Evolutionary conservation across 2,888 invertebrate species (phyloP).

Genomic region (Scaptomyza cyrtandrae): DNA sequence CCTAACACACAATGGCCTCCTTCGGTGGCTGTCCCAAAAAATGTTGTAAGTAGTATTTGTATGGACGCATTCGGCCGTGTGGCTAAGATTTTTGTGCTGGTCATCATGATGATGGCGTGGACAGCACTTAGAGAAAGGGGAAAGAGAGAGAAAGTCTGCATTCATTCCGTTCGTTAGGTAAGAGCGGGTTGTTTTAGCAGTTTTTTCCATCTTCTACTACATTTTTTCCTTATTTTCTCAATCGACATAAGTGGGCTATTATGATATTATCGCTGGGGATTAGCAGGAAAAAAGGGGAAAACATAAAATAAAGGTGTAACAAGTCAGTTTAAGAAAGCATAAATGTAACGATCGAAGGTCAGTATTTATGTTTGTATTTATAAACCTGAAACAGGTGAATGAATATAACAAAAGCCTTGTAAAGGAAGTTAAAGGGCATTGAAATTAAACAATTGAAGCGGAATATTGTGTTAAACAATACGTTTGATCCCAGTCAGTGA

Average conservation of each 20-base stretch:
- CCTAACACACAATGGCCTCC: slow-evolving; percentile 63
- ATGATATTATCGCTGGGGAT: slow-evolving; percentile 63
- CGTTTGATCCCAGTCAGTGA: slow-evolving; percentile 26
- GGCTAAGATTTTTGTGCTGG: slow-evolving; percentile 78
- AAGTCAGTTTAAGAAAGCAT: slow-evolving; percentile 44
- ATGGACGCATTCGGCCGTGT: slow-evolving; percentile 74
- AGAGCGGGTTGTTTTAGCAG: slow-evolving; percentile 58
- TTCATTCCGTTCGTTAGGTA: slow-evolving; percentile 29
- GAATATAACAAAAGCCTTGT: slow-evolving; percentile 29
- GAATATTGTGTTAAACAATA: slow-evolving; percentile 38
- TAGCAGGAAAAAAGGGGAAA: slow-evolving; percentile 44
- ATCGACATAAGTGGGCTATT: slow-evolving; percentile 63
- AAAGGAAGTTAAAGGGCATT: slow-evolving; percentile 34
- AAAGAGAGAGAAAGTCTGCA: not conserved
- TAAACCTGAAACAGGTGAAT: slow-evolving; percentile 43
- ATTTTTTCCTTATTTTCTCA: slow-evolving; percentile 13
- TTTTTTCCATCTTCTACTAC: slow-evolving; percentile 20
- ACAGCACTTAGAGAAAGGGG: slow-evolving; percentile 49
- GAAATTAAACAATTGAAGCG: slow-evolving; percentile 43
- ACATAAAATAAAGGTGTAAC: slow-evolving; percentile 48
- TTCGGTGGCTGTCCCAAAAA: slow-evolving; percentile 57
- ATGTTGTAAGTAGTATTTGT: slow-evolving; percentile 53
- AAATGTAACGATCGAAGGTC: slow-evolving; percentile 45
- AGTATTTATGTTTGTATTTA: slow-evolving; percentile 18
- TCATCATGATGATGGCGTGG: slow-evolving; percentile 61